These are phyloP conservation scores for Pristionchus entomophagus DNA, from an alignment of 2,888 invertebrate genomes.

Conservation along the genomic window DNA sequence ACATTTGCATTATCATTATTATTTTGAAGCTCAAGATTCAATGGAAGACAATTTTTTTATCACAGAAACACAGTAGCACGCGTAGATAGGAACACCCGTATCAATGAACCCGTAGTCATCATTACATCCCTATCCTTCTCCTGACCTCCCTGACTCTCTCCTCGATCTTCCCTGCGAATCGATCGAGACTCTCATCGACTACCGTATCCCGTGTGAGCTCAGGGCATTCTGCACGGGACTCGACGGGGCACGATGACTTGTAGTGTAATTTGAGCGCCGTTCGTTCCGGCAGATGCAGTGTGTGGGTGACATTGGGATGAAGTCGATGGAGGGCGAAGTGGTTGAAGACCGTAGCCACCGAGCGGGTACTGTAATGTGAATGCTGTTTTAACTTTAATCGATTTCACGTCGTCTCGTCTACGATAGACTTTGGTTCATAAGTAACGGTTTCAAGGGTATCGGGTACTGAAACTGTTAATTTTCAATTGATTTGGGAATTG, in stretches of 20 bases:
- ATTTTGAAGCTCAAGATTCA: not conserved
- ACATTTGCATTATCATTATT: not conserved
- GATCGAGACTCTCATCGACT: slow-evolving; percentile 63
- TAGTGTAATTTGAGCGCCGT: slow-evolving; percentile 94
- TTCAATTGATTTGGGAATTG: not conserved
- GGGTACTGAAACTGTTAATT: too few relatives aligned
- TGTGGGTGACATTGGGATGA: slow-evolving; percentile 73
- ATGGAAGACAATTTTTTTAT: not conserved
- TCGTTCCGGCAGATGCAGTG: slow-evolving; percentile 82
- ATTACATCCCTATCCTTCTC: slow-evolving; percentile 8
- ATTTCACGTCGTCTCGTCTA: too few relatives aligned
- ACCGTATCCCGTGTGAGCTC: slow-evolving; percentile 59
- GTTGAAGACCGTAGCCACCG: slow-evolving; percentile 84
- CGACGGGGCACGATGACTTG: slow-evolving; percentile 79
- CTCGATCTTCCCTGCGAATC: slow-evolving; percentile 52
- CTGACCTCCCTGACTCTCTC: slow-evolving; percentile 45
- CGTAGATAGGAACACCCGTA: not conserved
- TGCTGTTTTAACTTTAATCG: too few relatives aligned
- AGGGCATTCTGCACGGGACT: slow-evolving; percentile 67
- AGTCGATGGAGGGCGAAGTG: slow-evolving; percentile 84
- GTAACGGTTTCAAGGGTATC: too few relatives aligned
- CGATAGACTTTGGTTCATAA: too few relatives aligned
- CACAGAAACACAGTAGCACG: not conserved
- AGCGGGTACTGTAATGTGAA: slow-evolving; percentile 76
- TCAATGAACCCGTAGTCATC: not conserved